Evolutionary conservation across 2,797 vertebrate species (phyloP).

Genomic region (Hoplostethus mediterraneus): DNA sequence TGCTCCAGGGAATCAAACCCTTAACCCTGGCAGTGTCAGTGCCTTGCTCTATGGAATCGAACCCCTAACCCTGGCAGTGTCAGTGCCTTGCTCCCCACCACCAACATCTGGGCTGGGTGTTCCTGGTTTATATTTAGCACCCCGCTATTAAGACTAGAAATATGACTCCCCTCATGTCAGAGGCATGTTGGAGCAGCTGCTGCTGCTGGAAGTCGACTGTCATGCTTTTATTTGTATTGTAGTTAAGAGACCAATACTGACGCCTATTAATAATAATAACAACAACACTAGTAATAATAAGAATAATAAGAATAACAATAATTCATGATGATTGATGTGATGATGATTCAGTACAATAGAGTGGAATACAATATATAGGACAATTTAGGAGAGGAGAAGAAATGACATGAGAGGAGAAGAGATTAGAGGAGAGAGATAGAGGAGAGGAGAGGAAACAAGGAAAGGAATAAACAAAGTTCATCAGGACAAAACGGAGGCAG

Average conservation of each 20-base stretch:
- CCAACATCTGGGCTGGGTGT: slow-evolving; percentile 61
- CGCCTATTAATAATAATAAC: neutral
- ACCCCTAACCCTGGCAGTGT: too few species aligned
- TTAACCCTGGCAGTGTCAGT: neutral
- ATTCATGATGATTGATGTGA: too few species aligned
- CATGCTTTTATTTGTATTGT: slow-evolving; percentile 54
- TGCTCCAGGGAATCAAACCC: neutral
- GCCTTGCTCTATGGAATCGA: neutral
- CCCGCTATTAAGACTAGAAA: slow-evolving; percentile 77
- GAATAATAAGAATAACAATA: too few species aligned
- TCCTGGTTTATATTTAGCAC: slow-evolving; percentile 70
- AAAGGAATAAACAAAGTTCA: too few species aligned
- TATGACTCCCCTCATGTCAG: slow-evolving; percentile 47
- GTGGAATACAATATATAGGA: neutral
- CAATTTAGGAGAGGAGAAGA: neutral
- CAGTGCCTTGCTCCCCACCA: neutral
- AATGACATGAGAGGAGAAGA: too few species aligned
- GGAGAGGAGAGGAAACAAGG: too few species aligned
- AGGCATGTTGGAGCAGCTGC: slow-evolving; percentile 56
- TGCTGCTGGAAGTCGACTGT: slow-evolving; percentile 59
- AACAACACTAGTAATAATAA: too few species aligned
- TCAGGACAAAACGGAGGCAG: neutral
- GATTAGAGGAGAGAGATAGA: too few species aligned
- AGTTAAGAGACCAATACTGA: slow-evolving; percentile 18
- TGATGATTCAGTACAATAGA: neutral